Evolutionary conservation across 2,113 vertebrate species (phyloP).

Genomic region (Pedetes capensis): DNA sequence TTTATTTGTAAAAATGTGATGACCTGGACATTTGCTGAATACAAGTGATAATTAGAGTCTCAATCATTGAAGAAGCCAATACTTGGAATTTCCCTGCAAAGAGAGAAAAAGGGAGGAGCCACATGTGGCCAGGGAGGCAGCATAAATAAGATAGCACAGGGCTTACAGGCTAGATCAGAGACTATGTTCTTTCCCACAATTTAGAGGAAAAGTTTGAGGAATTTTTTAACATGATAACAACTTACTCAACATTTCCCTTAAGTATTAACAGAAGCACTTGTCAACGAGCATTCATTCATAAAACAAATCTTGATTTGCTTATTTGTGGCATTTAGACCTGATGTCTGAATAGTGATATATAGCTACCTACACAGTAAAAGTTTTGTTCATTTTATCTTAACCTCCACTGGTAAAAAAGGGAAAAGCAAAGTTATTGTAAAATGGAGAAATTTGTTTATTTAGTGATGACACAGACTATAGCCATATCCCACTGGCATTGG

Average conservation of each 20-base stretch:
- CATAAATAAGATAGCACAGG: not conserved
- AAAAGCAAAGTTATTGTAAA: not conserved
- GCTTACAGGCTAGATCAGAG: rapidly evolving
- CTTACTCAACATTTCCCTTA: not conserved
- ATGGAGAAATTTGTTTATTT: no score
- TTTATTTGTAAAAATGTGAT: not conserved
- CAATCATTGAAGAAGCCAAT: not conserved
- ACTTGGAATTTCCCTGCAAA: not conserved
- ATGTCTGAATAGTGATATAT: not conserved
- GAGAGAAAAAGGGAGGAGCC: not conserved
- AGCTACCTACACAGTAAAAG: not conserved
- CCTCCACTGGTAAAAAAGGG: not conserved
- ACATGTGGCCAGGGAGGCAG: not conserved
- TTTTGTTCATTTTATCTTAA: not conserved
- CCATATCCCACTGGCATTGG: no score
- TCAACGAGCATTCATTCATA: not conserved
- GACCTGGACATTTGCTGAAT: not conserved
- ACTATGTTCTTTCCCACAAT: not conserved
- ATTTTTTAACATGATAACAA: not conserved
- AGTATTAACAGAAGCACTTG: not conserved
- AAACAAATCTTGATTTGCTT: not conserved
- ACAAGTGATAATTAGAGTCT: not conserved
- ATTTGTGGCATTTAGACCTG: not conserved
- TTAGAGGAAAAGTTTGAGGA: not conserved
- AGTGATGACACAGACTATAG: no score